Evolutionary conservation across 2,888 invertebrate species (phyloP).

Genomic region (Baronia brevicornis): DNA sequence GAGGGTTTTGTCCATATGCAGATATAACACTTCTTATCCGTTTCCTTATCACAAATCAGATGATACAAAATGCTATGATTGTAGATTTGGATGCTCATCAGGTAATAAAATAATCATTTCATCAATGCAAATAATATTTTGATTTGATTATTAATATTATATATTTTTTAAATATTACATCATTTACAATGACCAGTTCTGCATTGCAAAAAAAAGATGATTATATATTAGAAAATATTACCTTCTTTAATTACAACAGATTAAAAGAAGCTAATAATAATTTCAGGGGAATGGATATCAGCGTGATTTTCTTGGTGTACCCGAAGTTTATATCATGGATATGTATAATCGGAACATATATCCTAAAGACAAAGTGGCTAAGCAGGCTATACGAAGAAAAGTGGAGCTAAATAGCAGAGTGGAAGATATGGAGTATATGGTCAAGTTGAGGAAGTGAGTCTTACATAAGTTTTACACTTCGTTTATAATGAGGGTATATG

Average conservation of each 20-base stretch:
- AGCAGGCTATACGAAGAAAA: constrained; percentile 80
- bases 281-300: constrained; percentile 91
- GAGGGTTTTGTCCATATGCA: constrained; percentile 93
- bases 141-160: neutral
- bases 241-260: too few relatives aligned
- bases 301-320: constrained; percentile 82
- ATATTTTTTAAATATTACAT: neutral
- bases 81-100: constrained; percentile 95
- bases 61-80: constrained; percentile 85
- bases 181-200: too few relatives aligned
- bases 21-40: constrained; percentile 88
- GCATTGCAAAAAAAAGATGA: too few relatives aligned
- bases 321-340: constrained; percentile 89
- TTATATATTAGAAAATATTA: too few relatives aligned
- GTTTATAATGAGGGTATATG: neutral
- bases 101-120: constrained; percentile 57
- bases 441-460: constrained; percentile 77
- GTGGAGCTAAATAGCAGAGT: constrained; percentile 78
- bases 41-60: constrained; percentile 76
- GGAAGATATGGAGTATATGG: constrained; percentile 81
- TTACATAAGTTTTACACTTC: constrained; percentile 19
- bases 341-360: constrained; percentile 89
- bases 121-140: constrained; percentile 1
- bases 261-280: too few relatives aligned
- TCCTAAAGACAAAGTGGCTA: constrained; percentile 84